Conservation (phyloP, 2,888 invertebrate genomes). For the Zootermopsis nevadensis region DNA sequence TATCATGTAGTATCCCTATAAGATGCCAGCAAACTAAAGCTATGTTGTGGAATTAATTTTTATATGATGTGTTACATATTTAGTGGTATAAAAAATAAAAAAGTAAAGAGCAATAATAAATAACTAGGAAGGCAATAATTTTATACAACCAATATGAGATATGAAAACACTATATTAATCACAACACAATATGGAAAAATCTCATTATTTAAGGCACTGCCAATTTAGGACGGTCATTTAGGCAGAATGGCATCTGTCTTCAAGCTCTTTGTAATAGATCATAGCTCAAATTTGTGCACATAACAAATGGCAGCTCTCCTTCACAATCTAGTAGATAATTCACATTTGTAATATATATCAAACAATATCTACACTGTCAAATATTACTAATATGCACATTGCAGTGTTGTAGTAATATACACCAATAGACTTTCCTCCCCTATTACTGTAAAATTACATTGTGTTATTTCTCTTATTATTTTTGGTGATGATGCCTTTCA, state of each 20-base stretch:
- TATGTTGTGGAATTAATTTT: not conserved
- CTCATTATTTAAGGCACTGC: conserved; percentile 29
- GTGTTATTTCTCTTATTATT: too few species aligned
- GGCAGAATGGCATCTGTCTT: conserved; percentile 11
- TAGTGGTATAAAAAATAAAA: not conserved
- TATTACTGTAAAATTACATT: too few species aligned
- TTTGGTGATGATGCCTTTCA: too few species aligned
- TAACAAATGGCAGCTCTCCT: conserved; percentile 12
- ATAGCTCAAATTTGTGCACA: not conserved
- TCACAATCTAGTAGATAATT: too few species aligned
- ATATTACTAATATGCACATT: too few species aligned
- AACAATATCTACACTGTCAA: too few species aligned
- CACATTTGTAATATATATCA: too few species aligned
- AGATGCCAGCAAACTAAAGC: not conserved
- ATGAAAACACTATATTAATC: not conserved
- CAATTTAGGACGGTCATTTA: conserved; percentile 28
- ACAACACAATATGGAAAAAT: conserved; percentile 30
- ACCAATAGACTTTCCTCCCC: too few species aligned
- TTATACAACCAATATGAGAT: not conserved
- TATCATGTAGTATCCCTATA: not conserved
- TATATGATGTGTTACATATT: not conserved
- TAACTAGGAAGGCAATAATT: not conserved
- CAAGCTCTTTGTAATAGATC: not conserved
- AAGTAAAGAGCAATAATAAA: conserved; percentile 2
- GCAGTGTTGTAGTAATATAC: too few species aligned